Evolutionary conservation across 1,140 invertebrate genomes (phyloP), one percentile per base, ranked within the genome.

Genomic region (Caenorhabditis tropicalis): DNA sequence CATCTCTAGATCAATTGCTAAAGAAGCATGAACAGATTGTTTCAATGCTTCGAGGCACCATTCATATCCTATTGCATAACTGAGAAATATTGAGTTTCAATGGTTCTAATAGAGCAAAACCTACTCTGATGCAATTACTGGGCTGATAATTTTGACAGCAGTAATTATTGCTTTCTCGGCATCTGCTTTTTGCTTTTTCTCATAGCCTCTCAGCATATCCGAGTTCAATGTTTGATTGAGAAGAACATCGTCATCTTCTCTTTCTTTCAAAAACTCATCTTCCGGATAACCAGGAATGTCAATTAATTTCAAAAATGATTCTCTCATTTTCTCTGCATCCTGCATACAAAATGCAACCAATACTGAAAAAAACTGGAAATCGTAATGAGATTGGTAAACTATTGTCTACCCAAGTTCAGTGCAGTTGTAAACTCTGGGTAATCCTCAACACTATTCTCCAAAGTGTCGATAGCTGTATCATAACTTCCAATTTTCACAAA

Each of bases 371-470:
- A 2, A 48, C 9, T n/a, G n/a, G n/a, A n/a, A n/a, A n/a, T n/a
- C n/a, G n/a, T n/a, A n/a, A n/a, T n/a, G n/a, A 16, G 19, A 21
- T 29, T 56, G 39, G 2, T 39, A 43, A 39, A 49, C 46, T 6
- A n/a, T n/a, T n/a, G n/a, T n/a, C n/a, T 10, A 85, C 84, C 39
- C 39, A 97, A 92, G 92, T 99, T 96, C 79, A 99, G 93, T 48
- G 96, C 96, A 60, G 93, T 93, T 88, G 94, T 95, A 89, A 97
- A 96, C 89, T 96, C 95, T 1, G 96, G 94, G 88, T 95, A 94
- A 91, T 99, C 96, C 82, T 95, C 95, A 96, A 99, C 98, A 80
- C 98, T 97, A 92, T 96, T 97, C 91, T 99, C 97, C 92, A 99
- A 98, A 90, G 96, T 96, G 19, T 95, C 95, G 39, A 96, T 95